Base-by-base conservation (phyloP, 2,888 invertebrate genomes). In the Adelphocoris suturalis region DNA sequence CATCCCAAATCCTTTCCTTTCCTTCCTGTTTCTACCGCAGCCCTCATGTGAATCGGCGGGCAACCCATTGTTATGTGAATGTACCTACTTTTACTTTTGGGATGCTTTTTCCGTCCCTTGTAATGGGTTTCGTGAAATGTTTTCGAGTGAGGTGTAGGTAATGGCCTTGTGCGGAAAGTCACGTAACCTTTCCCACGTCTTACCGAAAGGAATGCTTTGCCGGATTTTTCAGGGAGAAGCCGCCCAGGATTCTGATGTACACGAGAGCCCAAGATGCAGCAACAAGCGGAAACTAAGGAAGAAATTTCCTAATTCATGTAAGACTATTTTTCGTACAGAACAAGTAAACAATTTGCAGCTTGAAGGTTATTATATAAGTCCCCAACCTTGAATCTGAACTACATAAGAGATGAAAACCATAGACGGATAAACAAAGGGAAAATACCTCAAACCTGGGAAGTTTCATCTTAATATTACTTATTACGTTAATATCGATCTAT, bases 131-230 rank as follows among this genome's bases (percentile, higher is more conserved):
- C 78, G 78, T 78, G 78, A 78, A 78, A 78, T 78, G 78, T 78
- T 78, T 78, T 78, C 46, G 78, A 46, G 78, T 68, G 68, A 68
- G 37, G 78, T 46, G 78, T 78, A 68, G 68, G 68, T 68, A 78
- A 78, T 78, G 78, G 78, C 78, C 78, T 78, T 76, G 76, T 28
- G 37, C 76, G 76, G 46, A 76, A 46, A 76, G 76, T 76, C 78
- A 78, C 78, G 78, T 47, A 78, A 78, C 78, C 78, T 78, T 78
- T 78, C 78, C 78, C 78, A 78, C 78, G 78, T 78, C 78, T 78
- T 78, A 19, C 68, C 23, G 19, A 5, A 13, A 27, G 68, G 68
- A 19, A 68, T 68, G 68, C 27, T 68, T 68, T 23, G 68, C 27
- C n/a, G 23, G 68, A 68, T 68, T 68, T 68, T 68, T 68, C 13